A percentile compares a stretch with the other conserved stretches of the same genome.
Evolutionary conservation across 2,113 vertebrate species (phyloP).

Genomic region (Macquaria australasica): DNA sequence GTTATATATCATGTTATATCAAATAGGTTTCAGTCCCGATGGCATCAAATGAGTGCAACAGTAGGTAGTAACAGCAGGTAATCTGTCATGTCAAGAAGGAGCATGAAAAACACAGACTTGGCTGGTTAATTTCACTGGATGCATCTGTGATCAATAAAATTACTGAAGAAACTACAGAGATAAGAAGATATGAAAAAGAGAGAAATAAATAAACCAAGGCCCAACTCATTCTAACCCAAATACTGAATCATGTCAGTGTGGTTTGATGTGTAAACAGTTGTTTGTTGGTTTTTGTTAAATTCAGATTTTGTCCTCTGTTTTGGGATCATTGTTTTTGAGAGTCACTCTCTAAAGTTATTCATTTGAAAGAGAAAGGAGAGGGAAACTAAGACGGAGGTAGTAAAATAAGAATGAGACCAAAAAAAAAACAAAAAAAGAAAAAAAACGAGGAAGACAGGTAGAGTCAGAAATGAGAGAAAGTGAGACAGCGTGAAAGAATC

Average conservation of each 20-base stretch:
- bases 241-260: neutral
- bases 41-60: neutral
- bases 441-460: neutral
- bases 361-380: neutral
- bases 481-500: neutral
- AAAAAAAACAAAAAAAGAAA: no score
- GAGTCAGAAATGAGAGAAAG: neutral
- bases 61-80: neutral
- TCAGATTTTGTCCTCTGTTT: neutral
- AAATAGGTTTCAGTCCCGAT: neutral
- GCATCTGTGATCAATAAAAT: neutral
- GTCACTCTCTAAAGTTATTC: neutral
- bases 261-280: conserved; percentile 9
- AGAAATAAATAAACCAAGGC: neutral
- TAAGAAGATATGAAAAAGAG: no score
- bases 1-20: neutral
- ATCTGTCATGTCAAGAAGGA: neutral
- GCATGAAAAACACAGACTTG: neutral
- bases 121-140: neutral
- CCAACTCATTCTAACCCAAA: neutral
- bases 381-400: neutral
- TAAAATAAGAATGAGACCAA: neutral
- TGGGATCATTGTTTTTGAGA: neutral
- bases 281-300: neutral
- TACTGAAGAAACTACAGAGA: neutral